These are phyloP conservation scores for Plotosus lineatus DNA, from an alignment of 2,113 vertebrate species.

Conservation along the genomic window DNA sequence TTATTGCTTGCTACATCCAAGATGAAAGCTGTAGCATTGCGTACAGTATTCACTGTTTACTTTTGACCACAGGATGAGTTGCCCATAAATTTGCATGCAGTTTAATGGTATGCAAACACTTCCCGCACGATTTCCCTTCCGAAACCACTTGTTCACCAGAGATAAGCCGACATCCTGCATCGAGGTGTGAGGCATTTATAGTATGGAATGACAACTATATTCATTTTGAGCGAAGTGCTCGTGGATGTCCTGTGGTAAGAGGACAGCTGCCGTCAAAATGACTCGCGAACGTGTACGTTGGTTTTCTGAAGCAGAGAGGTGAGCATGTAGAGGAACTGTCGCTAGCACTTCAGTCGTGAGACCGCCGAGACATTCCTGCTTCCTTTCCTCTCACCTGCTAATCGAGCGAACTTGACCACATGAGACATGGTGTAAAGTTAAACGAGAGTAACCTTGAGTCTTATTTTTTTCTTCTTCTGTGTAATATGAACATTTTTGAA, in stretches of 20 bases:
- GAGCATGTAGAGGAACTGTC: not conserved
- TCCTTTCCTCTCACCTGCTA: not conserved
- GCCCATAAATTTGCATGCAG: constrained; percentile 37
- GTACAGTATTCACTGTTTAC: not conserved
- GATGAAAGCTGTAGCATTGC: not conserved
- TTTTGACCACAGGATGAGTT: constrained; percentile 31
- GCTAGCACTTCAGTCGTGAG: not conserved
- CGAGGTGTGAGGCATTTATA: not conserved
- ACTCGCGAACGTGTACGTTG: not conserved
- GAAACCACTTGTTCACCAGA: not conserved
- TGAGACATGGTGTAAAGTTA: not conserved
- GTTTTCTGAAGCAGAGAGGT: not conserved
- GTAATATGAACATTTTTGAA: too few species aligned
- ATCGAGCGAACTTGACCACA: not conserved
- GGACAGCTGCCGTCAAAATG: too few species aligned
- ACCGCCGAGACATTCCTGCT: not conserved
- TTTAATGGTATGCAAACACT: constrained; percentile 44
- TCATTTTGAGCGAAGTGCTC: too few species aligned
- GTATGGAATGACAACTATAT: not conserved
- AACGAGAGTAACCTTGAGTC: too few species aligned
- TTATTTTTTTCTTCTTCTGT: too few species aligned
- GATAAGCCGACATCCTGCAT: not conserved
- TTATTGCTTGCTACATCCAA: not conserved
- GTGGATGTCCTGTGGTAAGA: not conserved
- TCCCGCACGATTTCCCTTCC: constrained; percentile 43